A percentile compares a stretch with the other conserved stretches of the same genome.
These are phyloP conservation scores for Petrocephalus microphthalmus DNA, from an alignment of 2,113 vertebrate species.

Conservation along the genomic window DNA sequence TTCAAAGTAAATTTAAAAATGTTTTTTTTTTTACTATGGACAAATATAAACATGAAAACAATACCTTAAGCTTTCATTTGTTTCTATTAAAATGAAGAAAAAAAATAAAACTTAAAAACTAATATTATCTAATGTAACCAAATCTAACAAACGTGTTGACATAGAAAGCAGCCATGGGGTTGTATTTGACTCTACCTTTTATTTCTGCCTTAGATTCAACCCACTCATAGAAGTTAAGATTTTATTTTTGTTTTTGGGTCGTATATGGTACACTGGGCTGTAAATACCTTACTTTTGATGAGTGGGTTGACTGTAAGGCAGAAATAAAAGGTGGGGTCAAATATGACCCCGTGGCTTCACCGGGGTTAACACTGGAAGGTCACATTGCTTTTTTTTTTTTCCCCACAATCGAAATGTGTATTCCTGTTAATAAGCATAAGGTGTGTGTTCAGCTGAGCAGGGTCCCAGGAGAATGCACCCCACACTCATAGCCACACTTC, in stretches of 20 bases:
- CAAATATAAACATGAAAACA: not conserved
- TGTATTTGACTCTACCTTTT: too few species aligned
- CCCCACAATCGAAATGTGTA: not conserved
- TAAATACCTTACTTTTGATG: too few species aligned
- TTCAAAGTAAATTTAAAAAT: not conserved
- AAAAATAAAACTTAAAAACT: not conserved
- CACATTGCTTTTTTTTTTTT: not conserved
- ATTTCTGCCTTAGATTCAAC: too few species aligned
- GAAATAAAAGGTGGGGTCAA: too few species aligned
- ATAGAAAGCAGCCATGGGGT: too few species aligned
- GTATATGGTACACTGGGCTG: too few species aligned
- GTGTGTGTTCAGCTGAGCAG: not conserved
- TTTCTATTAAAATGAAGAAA: not conserved
- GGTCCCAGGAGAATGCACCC: not conserved
- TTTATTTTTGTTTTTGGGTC: too few species aligned
- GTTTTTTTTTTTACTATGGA: not conserved
- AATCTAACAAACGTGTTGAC: not conserved
- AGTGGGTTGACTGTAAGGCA: too few species aligned
- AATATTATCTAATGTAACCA: not conserved
- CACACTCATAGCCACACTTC: not conserved
- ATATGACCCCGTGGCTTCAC: too few species aligned
- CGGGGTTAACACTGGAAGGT: not conserved
- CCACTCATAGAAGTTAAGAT: too few species aligned
- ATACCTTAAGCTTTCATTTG: not conserved
- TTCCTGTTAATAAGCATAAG: not conserved